Evolutionary conservation across 37 sponge, comb jelly and placozoan species (phyloP).

Genomic region (Cliona cf. orientalis): DNA sequence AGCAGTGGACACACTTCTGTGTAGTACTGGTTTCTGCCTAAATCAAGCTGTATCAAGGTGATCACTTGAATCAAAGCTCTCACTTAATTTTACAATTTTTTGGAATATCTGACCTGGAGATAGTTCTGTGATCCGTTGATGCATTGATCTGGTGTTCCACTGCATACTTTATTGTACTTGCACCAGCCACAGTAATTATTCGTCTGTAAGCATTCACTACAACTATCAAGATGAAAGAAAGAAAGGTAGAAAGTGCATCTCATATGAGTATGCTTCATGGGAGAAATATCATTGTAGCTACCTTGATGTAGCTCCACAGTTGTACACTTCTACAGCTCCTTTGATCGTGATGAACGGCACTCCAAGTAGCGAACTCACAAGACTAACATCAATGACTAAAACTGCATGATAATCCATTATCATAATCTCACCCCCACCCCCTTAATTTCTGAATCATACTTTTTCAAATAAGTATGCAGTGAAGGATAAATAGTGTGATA

Average conservation of each 20-base stretch:
- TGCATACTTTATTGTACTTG: no score
- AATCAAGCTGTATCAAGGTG: not conserved
- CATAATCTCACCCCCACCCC: not conserved
- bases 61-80: not conserved
- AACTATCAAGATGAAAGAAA: constrained; percentile 5
- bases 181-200: constrained; percentile 34
- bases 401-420: not conserved
- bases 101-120: not conserved
- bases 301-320: constrained; percentile 22
- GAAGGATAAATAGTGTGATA: not conserved
- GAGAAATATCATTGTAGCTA: not conserved
- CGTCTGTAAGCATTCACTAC: constrained; percentile 33
- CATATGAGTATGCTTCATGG: no score
- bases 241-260: not conserved
- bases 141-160: constrained; percentile 34
- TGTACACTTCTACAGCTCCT: constrained; percentile 17
- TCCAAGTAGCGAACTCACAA: constrained; percentile 26
- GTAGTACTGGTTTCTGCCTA: no score
- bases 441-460: no score
- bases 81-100: not conserved
- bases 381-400: constrained; percentile 40
- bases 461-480: no score
- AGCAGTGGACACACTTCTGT: constrained; percentile 60
- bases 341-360: constrained; percentile 32
- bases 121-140: constrained; percentile 11